Conservation (phyloP, 1,140 invertebrate genomes). For the Phthorimaea operculella region DNA sequence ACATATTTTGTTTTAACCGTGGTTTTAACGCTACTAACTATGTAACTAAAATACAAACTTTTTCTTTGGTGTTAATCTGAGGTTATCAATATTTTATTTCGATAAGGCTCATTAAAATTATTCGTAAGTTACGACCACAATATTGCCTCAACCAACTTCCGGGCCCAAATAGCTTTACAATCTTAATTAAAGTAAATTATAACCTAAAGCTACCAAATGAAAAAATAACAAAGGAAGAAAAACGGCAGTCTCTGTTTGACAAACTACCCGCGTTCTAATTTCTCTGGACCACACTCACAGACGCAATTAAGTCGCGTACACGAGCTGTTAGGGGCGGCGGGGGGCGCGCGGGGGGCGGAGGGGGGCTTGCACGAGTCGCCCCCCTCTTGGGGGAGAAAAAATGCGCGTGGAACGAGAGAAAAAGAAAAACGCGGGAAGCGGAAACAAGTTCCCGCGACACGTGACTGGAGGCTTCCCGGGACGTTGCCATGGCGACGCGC, state of each 20-base stretch:
- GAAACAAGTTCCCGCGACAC: conserved; percentile 59
- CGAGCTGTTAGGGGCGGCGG: conserved; percentile 31
- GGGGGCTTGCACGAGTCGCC: background rate
- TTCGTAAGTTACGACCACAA: too few species aligned
- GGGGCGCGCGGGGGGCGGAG: conserved; percentile 14
- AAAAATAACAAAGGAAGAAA: conserved; percentile 18
- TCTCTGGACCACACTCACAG: conserved; percentile 65
- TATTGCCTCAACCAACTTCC: background rate
- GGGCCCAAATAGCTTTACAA: background rate
- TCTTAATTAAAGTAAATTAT: background rate
- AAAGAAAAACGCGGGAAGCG: conserved; percentile 60
- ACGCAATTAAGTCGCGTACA: conserved; percentile 64
- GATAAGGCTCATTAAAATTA: too few species aligned
- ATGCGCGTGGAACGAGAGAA: conserved; percentile 42
- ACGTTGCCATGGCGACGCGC: conserved; percentile 51
- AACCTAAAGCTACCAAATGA: background rate
- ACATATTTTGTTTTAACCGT: background rate
- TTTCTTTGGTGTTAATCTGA: too few species aligned
- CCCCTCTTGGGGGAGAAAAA: conserved; percentile 34
- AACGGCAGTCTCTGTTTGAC: conserved; percentile 30
- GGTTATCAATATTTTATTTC: too few species aligned
- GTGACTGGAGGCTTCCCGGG: conserved; percentile 61
- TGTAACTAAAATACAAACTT: too few species aligned
- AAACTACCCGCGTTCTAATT: conserved; percentile 54
- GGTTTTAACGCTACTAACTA: too few species aligned